Percentiles rank a stretch among this genome's conserved stretches.
Conservation (phyloP, 2,113 vertebrate genomes). For the Struthidea cinerea region DNA sequence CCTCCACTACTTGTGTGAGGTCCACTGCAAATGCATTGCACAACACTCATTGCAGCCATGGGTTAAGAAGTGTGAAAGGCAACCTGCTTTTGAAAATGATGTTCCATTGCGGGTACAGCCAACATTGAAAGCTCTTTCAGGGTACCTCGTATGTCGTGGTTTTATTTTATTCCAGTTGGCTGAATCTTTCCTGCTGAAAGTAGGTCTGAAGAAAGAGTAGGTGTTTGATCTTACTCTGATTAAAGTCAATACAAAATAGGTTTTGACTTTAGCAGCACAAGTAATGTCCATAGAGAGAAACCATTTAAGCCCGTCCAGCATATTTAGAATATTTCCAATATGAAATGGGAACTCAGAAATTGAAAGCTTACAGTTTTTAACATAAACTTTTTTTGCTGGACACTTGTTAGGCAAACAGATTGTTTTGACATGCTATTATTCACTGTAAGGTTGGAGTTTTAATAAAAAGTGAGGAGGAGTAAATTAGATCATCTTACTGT, state of each 20-base stretch:
- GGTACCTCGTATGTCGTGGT: neutral
- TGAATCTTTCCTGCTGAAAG: neutral
- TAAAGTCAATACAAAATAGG: neutral
- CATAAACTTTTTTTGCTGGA: neutral
- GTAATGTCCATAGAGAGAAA: neutral
- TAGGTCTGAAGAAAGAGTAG: conserved; percentile 7
- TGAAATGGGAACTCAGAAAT: neutral
- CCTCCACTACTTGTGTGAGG: neutral
- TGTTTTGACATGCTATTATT: neutral
- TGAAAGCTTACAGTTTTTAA: neutral
- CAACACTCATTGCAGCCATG: neutral
- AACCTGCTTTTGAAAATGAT: neutral
- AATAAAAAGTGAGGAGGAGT: neutral
- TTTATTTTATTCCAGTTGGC: neutral
- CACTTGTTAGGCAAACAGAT: neutral
- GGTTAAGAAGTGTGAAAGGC: neutral
- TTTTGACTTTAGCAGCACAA: neutral
- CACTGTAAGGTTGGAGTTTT: neutral
- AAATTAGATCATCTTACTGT: neutral
- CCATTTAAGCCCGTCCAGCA: neutral
- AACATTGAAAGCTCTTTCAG: neutral
- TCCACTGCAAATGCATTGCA: neutral
- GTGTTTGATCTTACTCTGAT: conserved; percentile 28
- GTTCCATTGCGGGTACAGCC: accelerated
- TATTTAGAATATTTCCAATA: neutral